Conservation (phyloP, 2,888 invertebrate species). For the Eurois occulta region DNA sequence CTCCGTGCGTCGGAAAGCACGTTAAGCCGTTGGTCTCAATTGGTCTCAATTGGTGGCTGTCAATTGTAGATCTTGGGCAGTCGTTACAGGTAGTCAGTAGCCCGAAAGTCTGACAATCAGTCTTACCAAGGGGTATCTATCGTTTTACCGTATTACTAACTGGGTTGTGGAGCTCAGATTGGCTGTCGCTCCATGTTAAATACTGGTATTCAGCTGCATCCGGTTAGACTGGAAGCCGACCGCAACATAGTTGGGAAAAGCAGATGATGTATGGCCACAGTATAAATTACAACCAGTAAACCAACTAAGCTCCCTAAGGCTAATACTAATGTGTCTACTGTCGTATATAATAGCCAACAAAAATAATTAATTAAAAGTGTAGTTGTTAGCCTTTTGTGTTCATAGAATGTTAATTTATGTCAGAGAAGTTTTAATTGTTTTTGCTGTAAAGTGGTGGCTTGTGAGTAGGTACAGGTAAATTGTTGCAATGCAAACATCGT, state of each 20-base stretch:
- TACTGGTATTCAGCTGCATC: too few species aligned
- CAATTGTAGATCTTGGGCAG: not conserved
- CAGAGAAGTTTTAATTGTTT: slow-evolving; percentile 31
- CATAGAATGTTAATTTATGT: not conserved
- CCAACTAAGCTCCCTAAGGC: not conserved
- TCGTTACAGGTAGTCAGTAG: not conserved
- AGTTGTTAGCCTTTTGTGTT: slow-evolving; percentile 10
- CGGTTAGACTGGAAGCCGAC: too few species aligned
- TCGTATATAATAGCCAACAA: not conserved
- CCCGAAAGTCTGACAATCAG: not conserved
- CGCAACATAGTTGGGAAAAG: too few species aligned
- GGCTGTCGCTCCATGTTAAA: too few species aligned
- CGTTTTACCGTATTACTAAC: too few species aligned
- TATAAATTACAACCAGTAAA: not conserved
- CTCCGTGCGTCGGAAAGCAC: not conserved
- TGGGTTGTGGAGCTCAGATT: not conserved
- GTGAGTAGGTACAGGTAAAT: slow-evolving; percentile 14
- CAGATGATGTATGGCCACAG: not conserved
- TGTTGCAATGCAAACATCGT: slow-evolving; percentile 18
- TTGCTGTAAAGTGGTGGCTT: not conserved
- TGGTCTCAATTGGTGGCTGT: too few species aligned
- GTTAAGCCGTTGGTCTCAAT: not conserved
- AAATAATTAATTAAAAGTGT: slow-evolving; percentile 12
- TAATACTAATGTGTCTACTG: not conserved
- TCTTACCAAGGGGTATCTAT: not conserved